These are phyloP conservation scores for Neuroterus valhalla DNA, from an alignment of 1,140 invertebrate genomes.

Conservation along the genomic window DNA sequence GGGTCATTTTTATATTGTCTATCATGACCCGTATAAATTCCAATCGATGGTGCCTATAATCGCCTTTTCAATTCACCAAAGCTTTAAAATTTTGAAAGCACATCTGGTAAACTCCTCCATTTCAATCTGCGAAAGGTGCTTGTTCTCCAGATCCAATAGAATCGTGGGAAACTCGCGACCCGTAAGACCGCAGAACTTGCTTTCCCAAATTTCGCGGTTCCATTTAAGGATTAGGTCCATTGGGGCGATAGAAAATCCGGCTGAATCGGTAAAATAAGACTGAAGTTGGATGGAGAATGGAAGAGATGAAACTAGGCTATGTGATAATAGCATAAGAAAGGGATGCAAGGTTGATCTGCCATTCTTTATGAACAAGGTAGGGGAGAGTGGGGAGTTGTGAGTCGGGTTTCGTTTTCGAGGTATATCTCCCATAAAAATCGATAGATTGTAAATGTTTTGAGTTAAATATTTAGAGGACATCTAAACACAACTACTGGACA, in stretches of 20 bases:
- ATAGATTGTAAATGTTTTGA: no score
- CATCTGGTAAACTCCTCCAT: not conserved
- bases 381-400: no score
- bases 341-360: not conserved
- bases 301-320: not conserved
- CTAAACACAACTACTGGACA: no score
- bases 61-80: not conserved
- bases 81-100: not conserved
- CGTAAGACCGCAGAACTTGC: constrained; percentile 17
- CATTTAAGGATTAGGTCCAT: constrained; percentile 23
- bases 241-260: not conserved
- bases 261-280: constrained; percentile 16
- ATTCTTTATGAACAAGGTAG: not conserved
- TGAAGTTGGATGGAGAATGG: not conserved
- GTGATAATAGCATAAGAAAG: not conserved
- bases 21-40: no score
- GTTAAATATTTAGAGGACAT: no score
- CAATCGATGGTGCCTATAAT: not conserved
- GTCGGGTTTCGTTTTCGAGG: no score
- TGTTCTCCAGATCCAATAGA: constrained; percentile 17
- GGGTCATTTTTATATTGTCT: no score
- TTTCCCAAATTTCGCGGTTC: constrained; percentile 18
- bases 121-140: constrained; percentile 4
- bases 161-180: constrained; percentile 22
- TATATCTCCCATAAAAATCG: no score